Conservation (phyloP, 2,797 vertebrate species). For the Leuciscus waleckii region DNA sequence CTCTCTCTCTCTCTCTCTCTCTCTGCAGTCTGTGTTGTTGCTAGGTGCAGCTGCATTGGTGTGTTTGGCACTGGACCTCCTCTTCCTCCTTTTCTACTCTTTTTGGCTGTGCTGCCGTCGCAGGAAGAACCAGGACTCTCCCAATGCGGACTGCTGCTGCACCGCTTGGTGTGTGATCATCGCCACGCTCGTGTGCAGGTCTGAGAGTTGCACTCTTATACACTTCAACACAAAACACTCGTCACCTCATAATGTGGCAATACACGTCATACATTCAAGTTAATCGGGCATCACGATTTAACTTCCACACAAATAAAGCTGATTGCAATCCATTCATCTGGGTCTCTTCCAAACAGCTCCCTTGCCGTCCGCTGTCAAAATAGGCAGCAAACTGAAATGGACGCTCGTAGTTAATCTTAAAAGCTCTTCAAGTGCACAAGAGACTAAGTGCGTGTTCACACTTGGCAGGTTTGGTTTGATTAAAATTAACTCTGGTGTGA, state of each 20-base stretch:
- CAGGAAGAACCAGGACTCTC: slow-evolving; percentile 84
- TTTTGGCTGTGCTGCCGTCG: slow-evolving; percentile 95
- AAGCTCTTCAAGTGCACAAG: not conserved
- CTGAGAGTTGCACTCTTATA: not conserved
- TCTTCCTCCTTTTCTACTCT: slow-evolving; percentile 96
- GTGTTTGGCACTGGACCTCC: slow-evolving; percentile 93
- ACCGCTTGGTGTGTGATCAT: slow-evolving; percentile 99
- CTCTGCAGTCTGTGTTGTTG: slow-evolving; percentile 88
- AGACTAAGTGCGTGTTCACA: not conserved
- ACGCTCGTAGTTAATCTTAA: not conserved
- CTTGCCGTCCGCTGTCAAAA: not conserved
- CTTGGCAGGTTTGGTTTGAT: not conserved
- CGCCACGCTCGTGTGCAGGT: slow-evolving; percentile 98
- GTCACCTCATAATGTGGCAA: not conserved
- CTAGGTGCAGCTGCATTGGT: slow-evolving; percentile 88
- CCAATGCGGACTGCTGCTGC: slow-evolving; percentile 95
- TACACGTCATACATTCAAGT: not conserved
- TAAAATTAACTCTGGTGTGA: not conserved
- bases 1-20: slow-evolving; percentile 33
- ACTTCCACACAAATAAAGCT: slow-evolving; percentile 5
- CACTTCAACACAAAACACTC: not conserved
- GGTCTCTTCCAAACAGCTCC: not conserved
- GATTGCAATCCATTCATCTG: not conserved
- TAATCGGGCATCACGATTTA: not conserved
- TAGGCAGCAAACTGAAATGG: not conserved